These are phyloP conservation scores for Eledona agricola DNA, from an alignment of 2,888 invertebrate species.

Conservation along the genomic window DNA sequence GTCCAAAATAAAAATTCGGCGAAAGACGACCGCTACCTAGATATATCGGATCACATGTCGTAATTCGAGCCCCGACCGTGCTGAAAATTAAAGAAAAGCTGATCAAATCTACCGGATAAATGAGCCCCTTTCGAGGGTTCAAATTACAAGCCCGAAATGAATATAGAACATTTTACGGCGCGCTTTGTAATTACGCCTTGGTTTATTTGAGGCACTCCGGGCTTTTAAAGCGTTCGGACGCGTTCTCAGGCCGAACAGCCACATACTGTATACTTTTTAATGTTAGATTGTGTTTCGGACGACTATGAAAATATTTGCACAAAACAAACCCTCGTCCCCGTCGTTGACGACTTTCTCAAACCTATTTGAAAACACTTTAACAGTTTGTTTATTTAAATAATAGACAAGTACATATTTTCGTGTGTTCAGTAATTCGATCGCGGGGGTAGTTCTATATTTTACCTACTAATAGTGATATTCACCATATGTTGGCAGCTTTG, in stretches of 20 bases:
- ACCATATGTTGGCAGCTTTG: conserved; percentile 58
- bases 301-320: conserved; percentile 53
- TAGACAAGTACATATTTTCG: conserved; percentile 60
- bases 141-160: conserved; percentile 53
- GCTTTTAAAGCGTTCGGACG: conserved; percentile 13
- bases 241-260: too few species aligned
- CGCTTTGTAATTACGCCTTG: conserved; percentile 51
- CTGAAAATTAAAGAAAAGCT: conserved; percentile 61
- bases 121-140: conserved; percentile 50
- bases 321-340: conserved; percentile 49
- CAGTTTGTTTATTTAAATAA: conserved; percentile 63
- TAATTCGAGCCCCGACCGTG: conserved; percentile 52
- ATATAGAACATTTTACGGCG: conserved; percentile 49
- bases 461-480: conserved; percentile 54
- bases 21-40: conserved; percentile 6
- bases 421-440: conserved; percentile 59
- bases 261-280: too few species aligned
- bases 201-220: conserved; percentile 25
- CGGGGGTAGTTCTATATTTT: conserved; percentile 52
- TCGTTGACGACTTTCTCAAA: conserved; percentile 51
- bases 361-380: conserved; percentile 61
- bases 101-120: conserved; percentile 62
- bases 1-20: conserved; percentile 11
- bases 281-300: conserved; percentile 23
- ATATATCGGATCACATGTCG: conserved; percentile 49